Conservation (phyloP, 2,113 vertebrate genomes). For the Microcebus ravelobensis region DNA sequence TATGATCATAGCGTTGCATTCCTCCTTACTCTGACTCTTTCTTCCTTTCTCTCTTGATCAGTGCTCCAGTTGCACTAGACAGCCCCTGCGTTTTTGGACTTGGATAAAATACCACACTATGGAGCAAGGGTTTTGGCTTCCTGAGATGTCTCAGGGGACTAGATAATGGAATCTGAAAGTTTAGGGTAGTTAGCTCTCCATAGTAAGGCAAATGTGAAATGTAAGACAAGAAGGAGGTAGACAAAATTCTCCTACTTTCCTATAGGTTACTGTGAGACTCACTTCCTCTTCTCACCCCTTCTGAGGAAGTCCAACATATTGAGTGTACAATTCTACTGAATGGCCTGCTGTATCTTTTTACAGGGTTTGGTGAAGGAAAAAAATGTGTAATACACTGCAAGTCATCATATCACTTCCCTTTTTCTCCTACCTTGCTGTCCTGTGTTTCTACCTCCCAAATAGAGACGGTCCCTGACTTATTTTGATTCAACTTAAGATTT, state of each 20-base stretch:
- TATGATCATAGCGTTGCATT: background rate
- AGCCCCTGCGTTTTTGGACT: background rate
- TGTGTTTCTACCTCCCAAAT: background rate
- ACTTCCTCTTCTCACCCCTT: background rate
- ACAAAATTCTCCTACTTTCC: background rate
- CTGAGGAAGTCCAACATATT: background rate
- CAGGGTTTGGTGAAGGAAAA: background rate
- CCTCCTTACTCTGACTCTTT: background rate
- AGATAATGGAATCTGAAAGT: background rate
- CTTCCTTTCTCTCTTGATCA: background rate
- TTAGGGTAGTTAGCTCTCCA: background rate
- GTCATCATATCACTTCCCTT: background rate
- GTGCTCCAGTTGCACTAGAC: background rate
- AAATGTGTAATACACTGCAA: background rate
- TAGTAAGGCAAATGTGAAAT: background rate
- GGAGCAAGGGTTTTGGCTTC: background rate
- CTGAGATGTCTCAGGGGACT: background rate
- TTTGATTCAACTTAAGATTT: background rate
- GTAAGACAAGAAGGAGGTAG: background rate
- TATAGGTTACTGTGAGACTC: background rate
- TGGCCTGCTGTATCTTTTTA: background rate
- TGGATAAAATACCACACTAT: background rate
- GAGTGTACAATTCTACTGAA: background rate
- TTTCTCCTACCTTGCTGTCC: background rate
- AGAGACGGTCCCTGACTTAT: background rate